Base-by-base conservation (phyloP, 2,888 invertebrate genomes). In the Chelonus formosanus region DNA sequence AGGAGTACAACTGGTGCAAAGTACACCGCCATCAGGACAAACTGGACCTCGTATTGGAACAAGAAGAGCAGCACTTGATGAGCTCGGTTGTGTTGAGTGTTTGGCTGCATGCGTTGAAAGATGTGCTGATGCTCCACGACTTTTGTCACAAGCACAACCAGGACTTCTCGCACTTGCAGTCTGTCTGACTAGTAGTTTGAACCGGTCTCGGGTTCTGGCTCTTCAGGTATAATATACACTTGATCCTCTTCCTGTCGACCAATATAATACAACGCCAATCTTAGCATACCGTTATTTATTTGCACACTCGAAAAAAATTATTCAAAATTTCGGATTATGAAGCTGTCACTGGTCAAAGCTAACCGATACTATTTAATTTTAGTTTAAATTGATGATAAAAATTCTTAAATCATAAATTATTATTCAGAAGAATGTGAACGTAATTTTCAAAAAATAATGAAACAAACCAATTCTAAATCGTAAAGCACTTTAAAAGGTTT, bases 71-170 rank as follows among this genome's bases (percentile, higher is more conserved):
- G 87, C 95, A 66, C 86, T 95, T 44, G 96, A 96, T 81, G 96
- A 96, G 84, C 86, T 95, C 73, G 92, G 95, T 67, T 96, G 95
- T 83, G 88, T 96, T 85, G 93, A 96, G 85, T 96, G 96, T 77
- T 86, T 96, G 3, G 91, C 92, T 79, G 90, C 90, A 71, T 93
- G 94, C 84, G 92, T 92, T 76, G 89, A 90, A 69, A 86, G 94
- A 67, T 93, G 93, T 77, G 87, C 91, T 53, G 95, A 95, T 80
- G 92, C 94, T 59, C 90, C 92, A 48, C 86, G 93, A 63, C 88
- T 93, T 69, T 85, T 95, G 74, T 91, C 93, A 20, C 87, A 90
- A 7, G 91, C 93, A 7, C 91, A 93, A 4, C 91, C 92, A 20
- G 95, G 95, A 5, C 88, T 95, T 7, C 92, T 94, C 85, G 93